A percentile compares a stretch with the other conserved stretches of the same genome.
Evolutionary conservation across 2,113 vertebrate genomes (phyloP).

Genomic region (Ursus arctos): DNA sequence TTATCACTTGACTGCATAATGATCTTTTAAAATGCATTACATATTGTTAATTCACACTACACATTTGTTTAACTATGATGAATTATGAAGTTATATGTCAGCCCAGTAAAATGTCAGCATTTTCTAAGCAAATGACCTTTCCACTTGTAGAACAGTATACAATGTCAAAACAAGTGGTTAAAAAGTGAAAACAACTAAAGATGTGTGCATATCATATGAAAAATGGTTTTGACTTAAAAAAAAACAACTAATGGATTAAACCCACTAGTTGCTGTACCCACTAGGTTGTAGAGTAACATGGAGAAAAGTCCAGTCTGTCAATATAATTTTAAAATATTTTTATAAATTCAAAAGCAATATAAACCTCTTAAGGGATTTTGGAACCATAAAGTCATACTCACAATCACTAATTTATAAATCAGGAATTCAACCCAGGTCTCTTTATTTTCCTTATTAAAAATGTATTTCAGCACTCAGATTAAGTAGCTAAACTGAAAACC

Average conservation of each 20-base stretch:
- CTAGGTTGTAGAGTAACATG: background rate
- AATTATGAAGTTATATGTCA: conserved; percentile 14
- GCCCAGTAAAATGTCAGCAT: background rate
- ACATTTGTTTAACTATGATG: background rate
- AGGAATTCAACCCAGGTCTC: background rate
- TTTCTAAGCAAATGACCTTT: background rate
- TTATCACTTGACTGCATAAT: background rate
- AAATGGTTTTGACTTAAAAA: background rate
- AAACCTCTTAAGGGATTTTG: conserved; percentile 54
- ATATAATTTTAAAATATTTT: background rate
- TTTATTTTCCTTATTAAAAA: conserved; percentile 51
- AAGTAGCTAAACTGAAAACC: conserved; percentile 18
- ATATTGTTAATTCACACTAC: background rate
- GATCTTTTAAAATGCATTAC: conserved; percentile 10
- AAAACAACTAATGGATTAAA: background rate
- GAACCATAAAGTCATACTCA: conserved; percentile 15
- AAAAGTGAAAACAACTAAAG: background rate
- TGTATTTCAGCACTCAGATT: conserved; percentile 17
- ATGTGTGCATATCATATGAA: background rate
- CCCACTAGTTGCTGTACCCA: background rate
- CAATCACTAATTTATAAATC: background rate
- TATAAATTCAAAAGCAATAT: background rate
- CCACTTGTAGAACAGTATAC: background rate
- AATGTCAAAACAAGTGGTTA: background rate
- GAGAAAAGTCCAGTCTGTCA: background rate